Evolutionary conservation across 2,797 vertebrate genomes (phyloP).

Genomic region (Micropoecilia bifurca): DNA sequence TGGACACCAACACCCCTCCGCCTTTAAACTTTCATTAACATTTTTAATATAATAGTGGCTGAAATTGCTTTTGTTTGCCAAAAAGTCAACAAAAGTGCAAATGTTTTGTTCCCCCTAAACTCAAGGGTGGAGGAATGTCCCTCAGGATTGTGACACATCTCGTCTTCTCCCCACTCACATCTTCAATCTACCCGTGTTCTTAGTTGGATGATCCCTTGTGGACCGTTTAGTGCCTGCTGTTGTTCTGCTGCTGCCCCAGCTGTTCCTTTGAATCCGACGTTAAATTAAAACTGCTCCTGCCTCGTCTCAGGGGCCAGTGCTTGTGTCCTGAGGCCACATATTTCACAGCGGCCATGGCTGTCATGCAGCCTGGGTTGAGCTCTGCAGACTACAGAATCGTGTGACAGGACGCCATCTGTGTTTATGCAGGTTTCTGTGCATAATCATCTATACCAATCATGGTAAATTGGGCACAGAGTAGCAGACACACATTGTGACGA

Average conservation of each 20-base stretch:
- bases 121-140: not conserved
- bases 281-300: not conserved
- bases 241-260: not conserved
- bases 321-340: constrained; percentile 1
- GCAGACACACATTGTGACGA: constrained; percentile 41
- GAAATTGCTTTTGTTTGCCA: too few species aligned
- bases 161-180: not conserved
- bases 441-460: constrained; percentile 51
- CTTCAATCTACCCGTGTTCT: not conserved
- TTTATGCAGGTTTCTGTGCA: constrained; percentile 21
- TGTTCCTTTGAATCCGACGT: not conserved
- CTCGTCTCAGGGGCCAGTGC: not conserved
- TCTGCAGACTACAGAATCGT: not conserved
- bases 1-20: too few species aligned
- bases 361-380: not conserved
- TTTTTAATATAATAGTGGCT: too few species aligned
- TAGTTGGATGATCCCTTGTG: not conserved
- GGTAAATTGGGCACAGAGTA: constrained; percentile 58
- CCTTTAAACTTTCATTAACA: too few species aligned
- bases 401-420: constrained; percentile 47
- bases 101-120: not conserved
- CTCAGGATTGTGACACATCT: not conserved
- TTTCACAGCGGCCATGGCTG: not conserved
- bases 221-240: not conserved
- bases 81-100: not conserved